Evolutionary conservation across 2,888 invertebrate genomes (phyloP), one percentile per base, ranked within the genome.

Genomic region (Lottia gigantea): DNA sequence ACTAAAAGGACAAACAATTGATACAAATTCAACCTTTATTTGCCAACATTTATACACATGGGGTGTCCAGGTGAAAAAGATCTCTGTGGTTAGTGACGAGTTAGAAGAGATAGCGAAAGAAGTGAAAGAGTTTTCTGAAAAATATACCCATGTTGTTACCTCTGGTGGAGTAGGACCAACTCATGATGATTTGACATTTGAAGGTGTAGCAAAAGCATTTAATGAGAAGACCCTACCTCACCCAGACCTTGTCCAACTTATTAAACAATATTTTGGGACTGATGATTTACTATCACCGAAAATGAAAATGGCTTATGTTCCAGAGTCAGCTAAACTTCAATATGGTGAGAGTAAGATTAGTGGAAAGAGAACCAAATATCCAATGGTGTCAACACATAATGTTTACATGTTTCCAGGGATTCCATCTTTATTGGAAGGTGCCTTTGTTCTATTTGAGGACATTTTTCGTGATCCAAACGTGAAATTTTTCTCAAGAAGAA

Each of bases 151-250:
- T 87, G 94, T 94, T 12, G 90, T 94, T 71, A 94, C 94, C 0
- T 91, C 93, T 0, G 94, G 94, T 25, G 94, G 94, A 46, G 92
- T 94, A 74, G 94, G 94, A 16, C 94, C 94, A 1, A 94, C 94
- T 19, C 94, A 94, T 85, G 94, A 94, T 88, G 94, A 94, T 86
- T 90, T 93, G 79, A 94, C 94, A 0, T 93, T 92, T 88, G 92
- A 92, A 90, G 93, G 93, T 89, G 90, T 90, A 7, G 90, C 90
- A 2, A 84, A 85, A 74, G 91, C 91, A 2, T 90, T 91, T 80
- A 80, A 83, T 66, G 89, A 89, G 65, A 78, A 81, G 15, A 74
- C 89, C 2, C 77, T 80, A 47, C 81, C 87, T 25, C 88, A 90
- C 75, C 86, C 87, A 11, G 88, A 89, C 2, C 82, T 91, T 19